Evolutionary conservation across 2,888 invertebrate species (phyloP).

Genomic region (Drosophila borealis): DNA sequence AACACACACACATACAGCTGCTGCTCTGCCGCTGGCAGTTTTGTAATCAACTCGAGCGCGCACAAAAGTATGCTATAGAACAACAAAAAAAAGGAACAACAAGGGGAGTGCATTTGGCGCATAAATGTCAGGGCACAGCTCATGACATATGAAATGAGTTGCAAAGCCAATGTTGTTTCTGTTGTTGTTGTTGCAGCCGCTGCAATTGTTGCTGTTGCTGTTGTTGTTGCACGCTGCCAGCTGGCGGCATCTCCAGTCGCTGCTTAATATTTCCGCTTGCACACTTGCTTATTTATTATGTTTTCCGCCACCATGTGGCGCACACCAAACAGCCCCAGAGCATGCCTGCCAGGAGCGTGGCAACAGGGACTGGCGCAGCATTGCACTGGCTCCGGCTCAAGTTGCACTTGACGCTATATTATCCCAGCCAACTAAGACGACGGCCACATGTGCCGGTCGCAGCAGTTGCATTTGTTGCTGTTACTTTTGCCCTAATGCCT

Average conservation of each 20-base stretch:
- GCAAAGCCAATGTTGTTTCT: constrained; percentile 34
- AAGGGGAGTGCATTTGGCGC: constrained; percentile 53
- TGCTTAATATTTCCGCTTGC: constrained; percentile 79
- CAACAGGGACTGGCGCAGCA: not conserved
- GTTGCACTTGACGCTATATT: constrained; percentile 53
- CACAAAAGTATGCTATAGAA: constrained; percentile 54
- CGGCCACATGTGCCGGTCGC: constrained; percentile 51
- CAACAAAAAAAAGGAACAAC: constrained; percentile 1
- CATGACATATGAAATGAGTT: constrained; percentile 75
- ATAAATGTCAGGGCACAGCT: constrained; percentile 69
- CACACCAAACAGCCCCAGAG: constrained; percentile 18
- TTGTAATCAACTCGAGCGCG: constrained; percentile 67
- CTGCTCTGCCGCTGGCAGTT: constrained; percentile 52
- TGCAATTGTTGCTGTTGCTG: constrained; percentile 33
- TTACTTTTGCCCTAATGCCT: constrained; percentile 61
- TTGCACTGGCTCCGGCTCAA: constrained; percentile 35
- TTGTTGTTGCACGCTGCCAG: constrained; percentile 46
- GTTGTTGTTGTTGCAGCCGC: constrained; percentile 22
- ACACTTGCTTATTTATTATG: constrained; percentile 79
- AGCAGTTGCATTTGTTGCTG: constrained; percentile 20
- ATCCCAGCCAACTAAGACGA: constrained; percentile 49
- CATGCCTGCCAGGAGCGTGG: not conserved
- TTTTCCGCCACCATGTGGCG: constrained; percentile 70
- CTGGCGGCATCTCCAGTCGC: constrained; percentile 62
- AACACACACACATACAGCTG: constrained; percentile 2